These are phyloP conservation scores for Agrochola circellaris DNA, from an alignment of 2,888 invertebrate species.

Conservation along the genomic window DNA sequence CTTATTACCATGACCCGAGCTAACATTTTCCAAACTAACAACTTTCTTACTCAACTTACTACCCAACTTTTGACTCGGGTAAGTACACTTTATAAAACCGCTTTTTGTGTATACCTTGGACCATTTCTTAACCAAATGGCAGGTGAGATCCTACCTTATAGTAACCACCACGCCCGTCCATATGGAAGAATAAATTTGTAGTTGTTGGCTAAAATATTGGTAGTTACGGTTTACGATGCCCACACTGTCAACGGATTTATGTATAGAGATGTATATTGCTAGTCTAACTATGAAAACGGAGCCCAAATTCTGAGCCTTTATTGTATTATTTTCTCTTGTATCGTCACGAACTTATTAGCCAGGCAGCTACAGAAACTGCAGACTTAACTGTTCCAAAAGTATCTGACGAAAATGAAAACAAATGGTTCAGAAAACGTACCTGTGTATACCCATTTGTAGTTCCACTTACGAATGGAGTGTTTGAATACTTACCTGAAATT, in stretches of 20 bases:
- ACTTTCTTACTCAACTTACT: background rate
- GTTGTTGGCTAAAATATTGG: constrained; percentile 81
- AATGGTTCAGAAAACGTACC: no score
- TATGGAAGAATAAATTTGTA: constrained; percentile 85
- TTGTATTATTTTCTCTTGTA: background rate
- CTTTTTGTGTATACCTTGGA: constrained; percentile 59
- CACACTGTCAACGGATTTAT: constrained; percentile 77
- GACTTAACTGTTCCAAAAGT: no score
- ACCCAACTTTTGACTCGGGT: background rate
- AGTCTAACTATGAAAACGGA: background rate
- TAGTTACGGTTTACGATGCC: constrained; percentile 76
- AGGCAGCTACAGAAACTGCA: no score
- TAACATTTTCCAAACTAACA: background rate
- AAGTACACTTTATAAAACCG: background rate
- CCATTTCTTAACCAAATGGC: constrained; percentile 76
- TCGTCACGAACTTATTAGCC: no score
- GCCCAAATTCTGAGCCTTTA: background rate
- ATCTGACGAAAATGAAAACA: no score
- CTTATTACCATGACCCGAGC: background rate
- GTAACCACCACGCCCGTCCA: constrained; percentile 87
- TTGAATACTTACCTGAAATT: no score
- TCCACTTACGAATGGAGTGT: no score
- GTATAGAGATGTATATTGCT: constrained; percentile 21
- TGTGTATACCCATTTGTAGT: no score
- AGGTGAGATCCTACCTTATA: constrained; percentile 87